Evolutionary conservation across 1,140 invertebrate species (phyloP).

Genomic region (Eriosoma lanigerum): DNA sequence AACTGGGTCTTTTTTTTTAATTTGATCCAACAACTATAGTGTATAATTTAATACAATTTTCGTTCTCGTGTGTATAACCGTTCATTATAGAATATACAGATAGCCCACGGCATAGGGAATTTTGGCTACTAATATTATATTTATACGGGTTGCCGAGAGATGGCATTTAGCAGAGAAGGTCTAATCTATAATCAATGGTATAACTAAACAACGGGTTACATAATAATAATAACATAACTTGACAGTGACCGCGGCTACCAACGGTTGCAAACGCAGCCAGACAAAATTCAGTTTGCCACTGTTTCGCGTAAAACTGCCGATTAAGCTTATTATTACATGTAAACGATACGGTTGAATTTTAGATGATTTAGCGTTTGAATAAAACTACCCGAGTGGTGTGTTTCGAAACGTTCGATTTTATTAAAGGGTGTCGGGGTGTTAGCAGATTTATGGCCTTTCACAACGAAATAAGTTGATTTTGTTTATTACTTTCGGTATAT

Average conservation of each 20-base stretch:
- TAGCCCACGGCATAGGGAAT: no score
- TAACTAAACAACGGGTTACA: background rate
- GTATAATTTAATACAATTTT: no score
- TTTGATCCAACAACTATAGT: no score
- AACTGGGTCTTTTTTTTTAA: no score
- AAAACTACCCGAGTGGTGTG: background rate
- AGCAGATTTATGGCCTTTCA: background rate
- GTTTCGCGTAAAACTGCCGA: background rate
- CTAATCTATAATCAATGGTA: no score
- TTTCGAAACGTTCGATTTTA: constrained; percentile 17
- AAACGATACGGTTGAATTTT: background rate
- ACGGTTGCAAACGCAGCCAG: background rate
- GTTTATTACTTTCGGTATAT: background rate
- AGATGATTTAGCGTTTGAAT: background rate
- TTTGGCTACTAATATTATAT: no score
- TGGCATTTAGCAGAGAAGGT: no score
- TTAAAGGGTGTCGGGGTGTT: background rate
- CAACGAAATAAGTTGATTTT: constrained; percentile 3
- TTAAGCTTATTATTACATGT: background rate
- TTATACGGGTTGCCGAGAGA: no score
- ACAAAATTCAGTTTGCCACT: background rate
- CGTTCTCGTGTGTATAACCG: no score
- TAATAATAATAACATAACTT: background rate
- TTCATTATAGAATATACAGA: no score
- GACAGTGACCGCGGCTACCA: no score